Base-by-base conservation (phyloP, 1,140 invertebrate genomes). In the Dreissena rostriformis region DNA sequence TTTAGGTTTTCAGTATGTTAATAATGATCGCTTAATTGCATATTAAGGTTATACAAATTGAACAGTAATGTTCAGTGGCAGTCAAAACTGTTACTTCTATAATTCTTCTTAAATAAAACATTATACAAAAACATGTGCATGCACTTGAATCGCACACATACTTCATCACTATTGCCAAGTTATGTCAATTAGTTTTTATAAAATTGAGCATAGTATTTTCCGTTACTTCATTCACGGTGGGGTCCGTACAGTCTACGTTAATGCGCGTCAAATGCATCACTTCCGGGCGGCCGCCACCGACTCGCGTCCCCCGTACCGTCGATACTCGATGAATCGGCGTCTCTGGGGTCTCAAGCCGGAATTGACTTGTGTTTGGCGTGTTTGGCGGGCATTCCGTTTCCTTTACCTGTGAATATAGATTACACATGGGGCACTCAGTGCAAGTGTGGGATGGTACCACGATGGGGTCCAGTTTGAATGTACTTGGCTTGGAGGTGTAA, bases 401-500 rank as follows among this genome's bases (percentile, higher is more conserved):
- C 26, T 70, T 52, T n/a, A 81, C 79, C 28, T 71, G 66, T 17
- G 66, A 51, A 28, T 73, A 78, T 19, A 81, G 55, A 51, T 85
- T 85, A 82, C 88, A 89, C 84, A 89, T 83, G 4, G 86, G 82
- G 79, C 88, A 89, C 24, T 89, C 88, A 6, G 75, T 85, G 39
- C 86, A 86, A 0, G 86, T 85, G 57, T 89, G 88, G 6, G 88
- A 89, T 15, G 88, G 88, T 2, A 89, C 88, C 29, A 89, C 73
- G 15, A 89, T 87, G 0, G 88, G 88, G 15, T 87, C 82, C 15
- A 89, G 76, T 51, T 79, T 85, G 6, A 71, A 72, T 51, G 63
- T 74, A 7, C 26, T 53, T 55, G 78, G 61, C 76, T 86, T 83
- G 14, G 84, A 86, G 8, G 86, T 86, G 22, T 88, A 88, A 51